Evolutionary conservation across 2,797 vertebrate genomes (phyloP).

Genomic region (Philypnodon macrostomus): DNA sequence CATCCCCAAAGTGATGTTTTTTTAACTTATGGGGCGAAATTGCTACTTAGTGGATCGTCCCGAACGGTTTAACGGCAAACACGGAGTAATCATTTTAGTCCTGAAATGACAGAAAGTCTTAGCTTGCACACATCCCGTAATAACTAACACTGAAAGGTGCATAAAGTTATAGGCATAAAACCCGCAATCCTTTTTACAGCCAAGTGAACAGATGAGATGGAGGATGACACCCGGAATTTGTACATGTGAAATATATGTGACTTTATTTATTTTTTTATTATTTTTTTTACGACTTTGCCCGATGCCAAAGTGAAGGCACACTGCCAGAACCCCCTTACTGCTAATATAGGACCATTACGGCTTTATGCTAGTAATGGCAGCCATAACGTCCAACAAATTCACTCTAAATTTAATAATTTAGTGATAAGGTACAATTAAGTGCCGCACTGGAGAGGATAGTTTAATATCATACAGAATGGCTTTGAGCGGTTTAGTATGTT

Average conservation of each 20-base stretch:
- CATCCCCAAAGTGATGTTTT: neutral
- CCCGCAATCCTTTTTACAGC: conserved; percentile 12
- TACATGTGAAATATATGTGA: conserved; percentile 3
- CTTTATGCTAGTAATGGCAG: conserved; percentile 3
- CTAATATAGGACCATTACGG: conserved; percentile 6
- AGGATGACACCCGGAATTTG: conserved; percentile 3
- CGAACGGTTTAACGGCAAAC: neutral
- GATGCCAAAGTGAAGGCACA: neutral
- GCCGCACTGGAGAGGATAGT: neutral
- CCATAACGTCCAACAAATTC: neutral
- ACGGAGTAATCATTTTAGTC: neutral
- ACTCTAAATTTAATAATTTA: conserved; percentile 5
- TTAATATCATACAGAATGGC: neutral
- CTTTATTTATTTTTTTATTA: conserved; percentile 4
- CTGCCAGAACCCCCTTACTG: neutral
- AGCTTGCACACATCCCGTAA: conserved; percentile 9
- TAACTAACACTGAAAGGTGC: conserved; percentile 15
- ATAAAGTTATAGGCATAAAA: conserved; percentile 11
- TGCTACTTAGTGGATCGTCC: neutral
- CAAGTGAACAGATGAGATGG: conserved; percentile 15
- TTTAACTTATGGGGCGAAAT: neutral
- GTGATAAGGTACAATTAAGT: conserved; percentile 10
- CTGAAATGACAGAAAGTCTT: conserved; percentile 7
- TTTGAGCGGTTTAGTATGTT: neutral
- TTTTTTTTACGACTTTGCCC: conserved; percentile 5